These are phyloP conservation scores for Etheostoma cragini DNA, from an alignment of 2,113 vertebrate genomes.

Conservation along the genomic window DNA sequence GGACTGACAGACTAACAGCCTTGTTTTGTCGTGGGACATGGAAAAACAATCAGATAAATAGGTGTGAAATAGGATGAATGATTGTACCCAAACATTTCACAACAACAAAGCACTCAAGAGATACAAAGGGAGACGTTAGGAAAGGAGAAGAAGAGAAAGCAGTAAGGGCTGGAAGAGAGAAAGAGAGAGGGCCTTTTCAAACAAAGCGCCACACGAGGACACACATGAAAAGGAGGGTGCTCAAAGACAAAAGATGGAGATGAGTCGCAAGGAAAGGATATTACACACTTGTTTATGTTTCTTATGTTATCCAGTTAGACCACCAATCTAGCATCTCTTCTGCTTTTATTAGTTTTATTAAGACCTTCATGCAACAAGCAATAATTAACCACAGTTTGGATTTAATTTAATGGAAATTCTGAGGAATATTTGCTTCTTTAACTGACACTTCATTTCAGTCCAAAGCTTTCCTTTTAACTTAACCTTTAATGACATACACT, in stretches of 20 bases:
- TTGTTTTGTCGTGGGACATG: background rate
- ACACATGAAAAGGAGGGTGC: conserved; percentile 1
- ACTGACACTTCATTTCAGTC: conserved; percentile 22
- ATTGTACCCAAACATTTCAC: conserved; percentile 9
- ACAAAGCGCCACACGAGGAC: background rate
- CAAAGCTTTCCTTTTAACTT: background rate
- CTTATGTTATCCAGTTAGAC: conserved; percentile 26
- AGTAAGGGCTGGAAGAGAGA: background rate
- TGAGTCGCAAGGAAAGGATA: conserved; percentile 55
- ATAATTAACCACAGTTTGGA: conserved; percentile 34
- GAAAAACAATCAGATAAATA: background rate
- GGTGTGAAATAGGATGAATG: conserved; percentile 24
- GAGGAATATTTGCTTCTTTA: conserved; percentile 29
- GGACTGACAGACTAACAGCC: background rate
- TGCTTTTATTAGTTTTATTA: conserved; percentile 52
- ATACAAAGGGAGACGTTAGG: background rate
- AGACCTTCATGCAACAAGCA: conserved; percentile 28
- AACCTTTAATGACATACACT: background rate
- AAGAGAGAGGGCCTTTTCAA: background rate
- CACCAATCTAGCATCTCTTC: conserved; percentile 36
- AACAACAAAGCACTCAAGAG: conserved; percentile 4
- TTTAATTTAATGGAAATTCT: conserved; percentile 44
- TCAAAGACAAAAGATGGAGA: conserved; percentile 44
- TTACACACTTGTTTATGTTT: conserved; percentile 53
- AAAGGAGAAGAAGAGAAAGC: background rate